Evolutionary conservation across 2,113 vertebrate species (phyloP).

Genomic region (Eclectus roratus): DNA sequence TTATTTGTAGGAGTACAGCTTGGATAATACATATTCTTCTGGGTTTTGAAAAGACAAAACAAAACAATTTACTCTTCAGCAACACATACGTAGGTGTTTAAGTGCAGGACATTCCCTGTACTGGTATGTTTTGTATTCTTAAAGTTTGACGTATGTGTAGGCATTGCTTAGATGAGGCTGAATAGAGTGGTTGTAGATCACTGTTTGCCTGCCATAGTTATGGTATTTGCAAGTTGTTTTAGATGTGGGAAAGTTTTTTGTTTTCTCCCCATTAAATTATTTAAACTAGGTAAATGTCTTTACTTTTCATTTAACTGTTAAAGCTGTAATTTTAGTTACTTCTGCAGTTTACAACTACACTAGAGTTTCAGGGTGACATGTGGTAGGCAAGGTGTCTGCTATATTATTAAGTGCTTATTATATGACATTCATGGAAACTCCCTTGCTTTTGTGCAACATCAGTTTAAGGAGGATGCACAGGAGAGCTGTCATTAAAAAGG

Average conservation of each 20-base stretch:
- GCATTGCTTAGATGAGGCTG: not conserved
- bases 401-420: not conserved
- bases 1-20: not conserved
- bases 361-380: not conserved
- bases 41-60: not conserved
- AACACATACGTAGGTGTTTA: not conserved
- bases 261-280: not conserved
- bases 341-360: not conserved
- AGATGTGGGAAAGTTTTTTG: not conserved
- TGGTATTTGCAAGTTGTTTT: not conserved
- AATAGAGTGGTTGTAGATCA: not conserved
- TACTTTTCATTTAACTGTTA: not conserved
- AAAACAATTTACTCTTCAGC: not conserved
- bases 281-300: not conserved
- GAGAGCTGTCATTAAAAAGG: not conserved
- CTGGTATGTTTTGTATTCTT: not conserved
- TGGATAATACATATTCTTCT: not conserved
- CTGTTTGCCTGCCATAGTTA: not conserved
- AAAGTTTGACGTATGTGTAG: not conserved
- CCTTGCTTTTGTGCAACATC: not conserved
- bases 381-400: too few relatives aligned
- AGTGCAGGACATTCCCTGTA: not conserved
- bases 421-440: not conserved
- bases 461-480: not conserved
- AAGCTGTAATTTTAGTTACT: not conserved